A percentile compares a stretch with the other conserved stretches of the same genome.
These are phyloP conservation scores for Blennius ocellaris DNA, from an alignment of 2,113 vertebrate genomes.

Conservation along the genomic window DNA sequence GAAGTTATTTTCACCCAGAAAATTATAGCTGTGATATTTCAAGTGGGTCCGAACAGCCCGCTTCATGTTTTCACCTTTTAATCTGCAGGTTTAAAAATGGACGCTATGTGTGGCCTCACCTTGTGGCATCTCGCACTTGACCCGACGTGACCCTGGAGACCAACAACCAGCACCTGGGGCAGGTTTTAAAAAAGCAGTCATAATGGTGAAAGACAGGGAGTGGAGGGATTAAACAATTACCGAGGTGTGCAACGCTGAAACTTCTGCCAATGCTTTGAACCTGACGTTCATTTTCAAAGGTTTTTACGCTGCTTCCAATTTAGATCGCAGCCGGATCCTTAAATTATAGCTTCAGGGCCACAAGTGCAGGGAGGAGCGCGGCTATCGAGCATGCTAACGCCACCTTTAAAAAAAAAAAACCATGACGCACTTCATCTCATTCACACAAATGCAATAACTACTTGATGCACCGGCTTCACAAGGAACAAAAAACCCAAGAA, in stretches of 20 bases:
- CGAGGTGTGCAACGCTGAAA: neutral
- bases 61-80: constrained; percentile 72
- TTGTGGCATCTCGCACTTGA: constrained; percentile 14
- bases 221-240: neutral
- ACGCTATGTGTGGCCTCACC: constrained; percentile 35
- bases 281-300: constrained; percentile 48
- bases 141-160: constrained; percentile 4
- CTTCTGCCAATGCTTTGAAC: constrained; percentile 36
- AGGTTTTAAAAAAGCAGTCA: neutral
- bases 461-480: constrained; percentile 28
- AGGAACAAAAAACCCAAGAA: constrained; percentile 35
- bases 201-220: neutral
- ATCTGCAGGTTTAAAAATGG: constrained; percentile 64
- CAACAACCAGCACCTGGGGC: neutral
- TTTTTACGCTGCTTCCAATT: constrained; percentile 69
- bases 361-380: constrained; percentile 74
- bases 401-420: constrained; percentile 50
- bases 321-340: constrained; percentile 60
- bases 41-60: constrained; percentile 51
- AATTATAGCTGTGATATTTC: constrained; percentile 85
- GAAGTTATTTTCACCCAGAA: constrained; percentile 81
- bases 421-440: constrained; percentile 59
- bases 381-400: constrained; percentile 53
- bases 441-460: constrained; percentile 48
- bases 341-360: constrained; percentile 80